Evolutionary conservation across 2,113 vertebrate genomes (phyloP).

Genomic region (Empidonax alnorum): DNA sequence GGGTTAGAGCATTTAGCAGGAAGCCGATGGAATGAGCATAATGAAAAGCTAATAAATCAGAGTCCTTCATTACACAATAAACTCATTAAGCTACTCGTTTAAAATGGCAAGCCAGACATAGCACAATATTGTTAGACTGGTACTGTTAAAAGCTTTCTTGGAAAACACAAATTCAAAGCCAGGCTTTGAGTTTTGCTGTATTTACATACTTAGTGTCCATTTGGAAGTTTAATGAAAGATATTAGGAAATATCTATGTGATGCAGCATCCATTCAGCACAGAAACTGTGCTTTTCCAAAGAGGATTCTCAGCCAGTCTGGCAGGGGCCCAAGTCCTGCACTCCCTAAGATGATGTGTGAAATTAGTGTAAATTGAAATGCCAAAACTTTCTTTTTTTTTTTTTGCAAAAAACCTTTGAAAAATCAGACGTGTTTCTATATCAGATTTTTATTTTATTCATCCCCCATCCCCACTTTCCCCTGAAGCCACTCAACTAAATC

Average conservation of each 20-base stretch:
- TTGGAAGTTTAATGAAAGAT: constrained; percentile 56
- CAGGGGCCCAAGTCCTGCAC: constrained; percentile 26
- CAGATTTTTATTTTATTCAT: constrained; percentile 26
- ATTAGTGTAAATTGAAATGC: constrained; percentile 59
- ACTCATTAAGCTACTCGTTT: constrained; percentile 56
- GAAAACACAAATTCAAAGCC: constrained; percentile 44
- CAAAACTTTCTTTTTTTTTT: constrained; percentile 11
- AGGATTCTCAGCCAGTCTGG: constrained; percentile 36
- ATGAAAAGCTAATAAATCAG: constrained; percentile 74
- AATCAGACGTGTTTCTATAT: not conserved
- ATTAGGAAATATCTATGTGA: constrained; percentile 41
- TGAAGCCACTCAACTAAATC: constrained; percentile 27
- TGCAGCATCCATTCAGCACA: constrained; percentile 19
- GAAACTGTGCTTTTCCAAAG: not conserved
- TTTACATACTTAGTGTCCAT: constrained; percentile 45
- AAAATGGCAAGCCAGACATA: constrained; percentile 31
- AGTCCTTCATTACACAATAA: constrained; percentile 68
- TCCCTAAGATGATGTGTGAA: constrained; percentile 57
- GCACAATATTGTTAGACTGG: constrained; percentile 4
- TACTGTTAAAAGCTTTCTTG: constrained; percentile 49
- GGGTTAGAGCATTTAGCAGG: constrained; percentile 67
- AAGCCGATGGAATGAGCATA: constrained; percentile 67
- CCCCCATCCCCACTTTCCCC: not conserved
- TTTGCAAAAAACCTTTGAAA: constrained; percentile 43
- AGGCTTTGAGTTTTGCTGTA: constrained; percentile 31